phyloP scores from a whole-genome alignment of 2,797 vertebrate species.

The Rhabdophis nuchalis region DNA sequence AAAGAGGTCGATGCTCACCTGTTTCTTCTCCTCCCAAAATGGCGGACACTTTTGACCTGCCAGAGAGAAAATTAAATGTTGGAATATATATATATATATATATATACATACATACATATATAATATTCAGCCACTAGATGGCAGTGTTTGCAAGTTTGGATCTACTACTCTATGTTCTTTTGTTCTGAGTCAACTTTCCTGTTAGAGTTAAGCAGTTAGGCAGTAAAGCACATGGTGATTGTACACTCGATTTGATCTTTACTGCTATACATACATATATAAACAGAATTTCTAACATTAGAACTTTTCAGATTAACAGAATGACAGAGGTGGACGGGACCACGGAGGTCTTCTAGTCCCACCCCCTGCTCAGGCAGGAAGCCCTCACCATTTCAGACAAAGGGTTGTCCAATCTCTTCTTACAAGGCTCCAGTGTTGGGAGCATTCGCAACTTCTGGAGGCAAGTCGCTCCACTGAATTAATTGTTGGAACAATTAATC shows the following conservation, averaged over 20 bases:
- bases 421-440: no score
- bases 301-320: no score
- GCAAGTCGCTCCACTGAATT: not conserved
- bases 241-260: not conserved
- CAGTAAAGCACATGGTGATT: not conserved
- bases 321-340: no score
- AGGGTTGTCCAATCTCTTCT: no score
- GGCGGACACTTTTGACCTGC: slow-evolving; percentile 28
- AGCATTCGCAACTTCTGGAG: no score
- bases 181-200: not conserved
- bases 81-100: no score
- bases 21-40: slow-evolving; percentile 39
- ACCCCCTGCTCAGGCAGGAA: no score
- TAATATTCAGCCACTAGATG: not conserved
- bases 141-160: not conserved
- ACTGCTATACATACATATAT: not conserved
- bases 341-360: no score
- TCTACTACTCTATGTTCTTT: not conserved
- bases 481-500: not conserved
- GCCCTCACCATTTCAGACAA: no score
- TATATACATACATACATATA: no score
- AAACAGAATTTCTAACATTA: no score
- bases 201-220: not conserved
- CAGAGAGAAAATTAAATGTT: slow-evolving; percentile 10
- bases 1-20: slow-evolving; percentile 50